A percentile compares a stretch with the other conserved stretches of the same genome.
Evolutionary conservation across 2,797 vertebrate species (phyloP).

Genomic region (Schizopygopsis malacanthus): DNA sequence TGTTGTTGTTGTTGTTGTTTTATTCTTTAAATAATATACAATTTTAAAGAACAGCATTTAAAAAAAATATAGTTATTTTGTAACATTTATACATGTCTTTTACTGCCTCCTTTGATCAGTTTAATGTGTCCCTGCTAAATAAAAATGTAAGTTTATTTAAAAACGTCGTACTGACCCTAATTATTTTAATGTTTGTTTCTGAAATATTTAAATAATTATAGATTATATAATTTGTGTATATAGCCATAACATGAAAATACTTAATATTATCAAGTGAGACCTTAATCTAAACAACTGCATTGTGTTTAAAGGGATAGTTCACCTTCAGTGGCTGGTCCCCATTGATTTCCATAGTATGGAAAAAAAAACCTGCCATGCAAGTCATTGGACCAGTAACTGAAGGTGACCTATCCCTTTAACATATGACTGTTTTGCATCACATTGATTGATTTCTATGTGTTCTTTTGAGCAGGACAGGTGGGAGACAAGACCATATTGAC

Average conservation of each 20-base stretch:
- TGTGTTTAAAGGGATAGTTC: neutral
- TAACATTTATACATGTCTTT: neutral
- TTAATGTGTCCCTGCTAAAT: neutral
- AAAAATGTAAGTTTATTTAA: neutral
- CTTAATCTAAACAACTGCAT: conserved; percentile 6
- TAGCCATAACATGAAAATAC: neutral
- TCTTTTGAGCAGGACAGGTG: conserved; percentile 40
- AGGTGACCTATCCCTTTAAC: neutral
- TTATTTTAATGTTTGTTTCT: neutral
- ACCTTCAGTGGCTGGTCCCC: no score
- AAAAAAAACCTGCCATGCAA: neutral
- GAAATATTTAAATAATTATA: neutral
- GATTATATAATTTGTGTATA: neutral
- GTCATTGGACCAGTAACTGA: neutral
- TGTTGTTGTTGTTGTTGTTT: no score
- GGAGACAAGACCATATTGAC: conserved; percentile 18
- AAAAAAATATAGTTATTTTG: no score
- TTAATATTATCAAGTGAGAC: neutral
- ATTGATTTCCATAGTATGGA: neutral
- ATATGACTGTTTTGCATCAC: neutral
- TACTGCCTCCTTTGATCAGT: neutral
- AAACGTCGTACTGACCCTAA: neutral
- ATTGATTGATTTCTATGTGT: conserved; percentile 3
- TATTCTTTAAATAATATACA: neutral
- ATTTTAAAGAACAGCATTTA: no score